phyloP scores from a whole-genome alignment of 2,888 invertebrate species.

The Tenthredo distinguenda region DNA sequence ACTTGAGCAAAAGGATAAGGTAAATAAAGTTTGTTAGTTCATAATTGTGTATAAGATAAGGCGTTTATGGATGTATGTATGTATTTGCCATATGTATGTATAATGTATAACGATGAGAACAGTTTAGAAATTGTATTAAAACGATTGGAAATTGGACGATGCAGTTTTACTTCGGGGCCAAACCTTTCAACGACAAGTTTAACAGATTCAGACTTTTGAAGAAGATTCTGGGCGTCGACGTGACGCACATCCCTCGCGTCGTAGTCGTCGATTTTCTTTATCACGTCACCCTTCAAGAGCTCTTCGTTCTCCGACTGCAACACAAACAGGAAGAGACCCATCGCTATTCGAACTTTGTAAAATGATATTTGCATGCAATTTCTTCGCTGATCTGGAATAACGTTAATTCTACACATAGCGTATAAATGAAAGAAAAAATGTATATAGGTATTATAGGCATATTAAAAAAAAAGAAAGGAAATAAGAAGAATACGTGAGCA shows the following conservation, averaged over 20 bases:
- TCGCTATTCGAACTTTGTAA: neutral
- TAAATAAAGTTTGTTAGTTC: neutral
- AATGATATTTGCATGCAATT: neutral
- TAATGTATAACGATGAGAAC: conserved; percentile 48
- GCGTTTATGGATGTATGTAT: neutral
- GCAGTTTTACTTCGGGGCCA: conserved; percentile 73
- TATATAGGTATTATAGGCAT: no score
- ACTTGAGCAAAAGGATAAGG: neutral
- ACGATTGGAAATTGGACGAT: conserved; percentile 21
- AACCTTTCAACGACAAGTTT: conserved; percentile 91
- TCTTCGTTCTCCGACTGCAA: conserved; percentile 90
- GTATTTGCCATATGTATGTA: conserved; percentile 54
- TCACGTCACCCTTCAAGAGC: conserved; percentile 93
- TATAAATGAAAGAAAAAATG: no score
- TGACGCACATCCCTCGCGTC: conserved; percentile 93
- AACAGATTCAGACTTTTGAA: conserved; percentile 90
- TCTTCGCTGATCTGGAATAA: neutral
- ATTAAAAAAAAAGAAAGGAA: no score
- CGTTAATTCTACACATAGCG: no score
- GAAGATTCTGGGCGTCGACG: conserved; percentile 94
- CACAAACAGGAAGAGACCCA: neutral
- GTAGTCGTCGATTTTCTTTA: conserved; percentile 93
- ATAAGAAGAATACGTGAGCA: no score
- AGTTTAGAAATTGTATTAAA: conserved; percentile 15
- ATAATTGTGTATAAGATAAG: neutral